Base-by-base conservation (phyloP, 1,140 invertebrate species). In the Drosophila micromelanica region DNA sequence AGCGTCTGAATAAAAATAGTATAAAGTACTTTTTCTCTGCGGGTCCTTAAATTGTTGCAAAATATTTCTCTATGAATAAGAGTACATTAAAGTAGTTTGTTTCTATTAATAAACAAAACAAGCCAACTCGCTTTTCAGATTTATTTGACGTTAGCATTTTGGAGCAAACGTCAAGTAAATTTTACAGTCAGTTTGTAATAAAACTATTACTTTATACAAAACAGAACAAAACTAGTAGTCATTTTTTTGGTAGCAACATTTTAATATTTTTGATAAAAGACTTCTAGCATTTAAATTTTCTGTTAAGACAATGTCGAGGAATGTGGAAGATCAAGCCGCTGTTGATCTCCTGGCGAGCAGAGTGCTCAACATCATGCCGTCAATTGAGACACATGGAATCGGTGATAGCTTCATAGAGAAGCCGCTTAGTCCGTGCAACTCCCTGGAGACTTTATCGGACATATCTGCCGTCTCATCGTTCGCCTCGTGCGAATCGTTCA, bases 401-500 rank as follows among this genome's bases (percentile, higher is more conserved):
- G 63, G 69, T 1, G 63, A 72, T 38, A 67, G 54, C 37, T 5
- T 43, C 9, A 6, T 32, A 3, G 55, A 40, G 13, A 59, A 59
- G 23, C 20, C 8, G 3, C n/a, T 15, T 0, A 59, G 38, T 52
- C 12, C 62, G 0, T 20, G 54, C 13, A 30, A 46, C 3, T 72
- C 63, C 0, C 46, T 6, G 23, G 40, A 40, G 0, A 49, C 40
- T 13, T n/a, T 45, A 3, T 57, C 27, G 9, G 40, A 62, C 3
- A 0, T n/a, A 12, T 17, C 3, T n/a, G 40, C 40, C 6, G 43
- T n/a, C 2, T 35, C 62, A 0, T 87, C 81, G 4, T 63, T 75
- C 5, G 37, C 51, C 3, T 86, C 81, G 1, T 86, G 81, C 20
- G 6, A 23, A 20, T 81, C 81, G 5, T 69, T 48, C 38, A 52